Percentiles rank a stretch among this genome's conserved stretches.
Conservation (phyloP, 2,797 vertebrate species). For the Anisognathus igniventris region DNA sequence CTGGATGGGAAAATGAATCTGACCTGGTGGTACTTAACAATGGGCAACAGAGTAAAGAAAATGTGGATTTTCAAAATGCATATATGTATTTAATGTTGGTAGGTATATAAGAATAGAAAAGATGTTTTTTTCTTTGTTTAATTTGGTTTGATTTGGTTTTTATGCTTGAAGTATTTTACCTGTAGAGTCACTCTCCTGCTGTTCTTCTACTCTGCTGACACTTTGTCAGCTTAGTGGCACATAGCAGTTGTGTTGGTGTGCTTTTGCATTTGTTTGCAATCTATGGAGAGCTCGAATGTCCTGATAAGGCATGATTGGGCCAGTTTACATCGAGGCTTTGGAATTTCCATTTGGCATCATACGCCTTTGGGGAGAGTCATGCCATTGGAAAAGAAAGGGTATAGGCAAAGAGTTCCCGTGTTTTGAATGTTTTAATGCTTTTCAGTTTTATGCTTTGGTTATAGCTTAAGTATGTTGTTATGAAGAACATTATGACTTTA, state of each 20-base stretch:
- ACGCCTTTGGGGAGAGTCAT: background rate
- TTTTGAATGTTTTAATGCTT: background rate
- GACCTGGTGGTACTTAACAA: background rate
- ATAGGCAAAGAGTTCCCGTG: background rate
- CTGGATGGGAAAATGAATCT: background rate
- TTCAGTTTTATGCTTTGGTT: background rate
- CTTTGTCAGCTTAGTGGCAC: background rate
- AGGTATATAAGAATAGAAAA: background rate
- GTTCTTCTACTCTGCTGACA: background rate
- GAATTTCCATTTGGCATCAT: background rate
- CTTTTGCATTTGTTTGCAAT: background rate
- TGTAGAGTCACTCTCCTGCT: background rate
- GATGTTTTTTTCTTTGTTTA: background rate
- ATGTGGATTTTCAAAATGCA: background rate
- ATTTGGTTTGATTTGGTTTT: background rate
- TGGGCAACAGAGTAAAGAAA: background rate
- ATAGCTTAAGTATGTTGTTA: background rate
- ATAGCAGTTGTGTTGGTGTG: background rate
- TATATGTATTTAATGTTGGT: background rate
- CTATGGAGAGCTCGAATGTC: background rate
- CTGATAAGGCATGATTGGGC: background rate
- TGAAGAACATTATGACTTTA: background rate
- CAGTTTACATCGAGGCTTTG: background rate
- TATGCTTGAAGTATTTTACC: background rate
- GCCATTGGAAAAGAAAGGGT: background rate